These are phyloP conservation scores for Catharus minimus DNA, from an alignment of 2,113 vertebrate species.

Conservation along the genomic window DNA sequence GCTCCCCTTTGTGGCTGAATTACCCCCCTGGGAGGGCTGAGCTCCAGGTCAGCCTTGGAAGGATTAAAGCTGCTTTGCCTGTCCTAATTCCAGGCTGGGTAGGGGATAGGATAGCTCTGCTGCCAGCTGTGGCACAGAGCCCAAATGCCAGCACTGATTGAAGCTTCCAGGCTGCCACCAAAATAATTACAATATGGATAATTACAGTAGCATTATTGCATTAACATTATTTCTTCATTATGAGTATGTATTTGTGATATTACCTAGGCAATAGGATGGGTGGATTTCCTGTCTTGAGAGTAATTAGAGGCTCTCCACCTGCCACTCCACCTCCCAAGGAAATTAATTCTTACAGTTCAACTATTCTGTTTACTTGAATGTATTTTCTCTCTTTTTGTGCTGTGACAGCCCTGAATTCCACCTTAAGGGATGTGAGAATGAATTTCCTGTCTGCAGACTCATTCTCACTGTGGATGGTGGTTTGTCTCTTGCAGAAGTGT, in stretches of 20 bases:
- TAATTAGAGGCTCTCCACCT: not conserved
- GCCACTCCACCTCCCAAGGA: not conserved
- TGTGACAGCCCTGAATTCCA: not conserved
- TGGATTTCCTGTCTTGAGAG: not conserved
- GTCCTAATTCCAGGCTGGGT: not conserved
- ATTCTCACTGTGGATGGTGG: not conserved
- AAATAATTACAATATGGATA: not conserved
- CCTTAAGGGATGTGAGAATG: not conserved
- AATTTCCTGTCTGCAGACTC: not conserved
- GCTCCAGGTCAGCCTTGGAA: not conserved
- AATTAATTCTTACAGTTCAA: not conserved
- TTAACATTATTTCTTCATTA: not conserved
- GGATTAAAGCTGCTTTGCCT: constrained; percentile 14
- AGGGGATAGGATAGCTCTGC: not conserved
- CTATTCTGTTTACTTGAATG: not conserved
- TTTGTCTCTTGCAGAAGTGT: not conserved
- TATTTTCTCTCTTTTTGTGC: not conserved
- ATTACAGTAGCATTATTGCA: not conserved
- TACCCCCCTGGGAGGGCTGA: not conserved
- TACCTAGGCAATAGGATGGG: not conserved
- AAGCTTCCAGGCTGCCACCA: not conserved
- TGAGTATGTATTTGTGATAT: not conserved
- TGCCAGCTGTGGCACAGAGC: not conserved
- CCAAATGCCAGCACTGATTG: not conserved
- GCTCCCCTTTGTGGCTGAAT: not conserved